Conservation (phyloP, 2,888 invertebrate species). For the Lobophora halterata region DNA sequence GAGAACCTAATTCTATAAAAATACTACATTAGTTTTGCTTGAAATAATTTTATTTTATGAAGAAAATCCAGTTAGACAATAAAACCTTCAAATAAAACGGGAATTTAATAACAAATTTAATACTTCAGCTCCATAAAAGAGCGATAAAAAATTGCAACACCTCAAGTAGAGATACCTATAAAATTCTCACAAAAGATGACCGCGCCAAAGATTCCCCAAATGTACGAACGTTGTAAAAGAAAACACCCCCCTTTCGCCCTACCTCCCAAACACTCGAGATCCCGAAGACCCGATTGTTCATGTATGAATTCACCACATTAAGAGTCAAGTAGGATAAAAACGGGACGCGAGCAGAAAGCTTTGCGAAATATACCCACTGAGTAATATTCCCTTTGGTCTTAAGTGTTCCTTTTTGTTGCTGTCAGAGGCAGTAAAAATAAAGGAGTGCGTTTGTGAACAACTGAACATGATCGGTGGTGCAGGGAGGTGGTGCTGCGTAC, state of each 20-base stretch:
- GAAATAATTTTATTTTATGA: too few relatives aligned
- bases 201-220: constrained; percentile 40
- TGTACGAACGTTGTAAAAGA: constrained; percentile 60
- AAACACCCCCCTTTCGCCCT: constrained; percentile 43
- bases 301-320: constrained; percentile 88
- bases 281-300: constrained; percentile 79
- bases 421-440: constrained; percentile 31
- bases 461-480: too few relatives aligned
- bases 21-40: too few relatives aligned
- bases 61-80: too few relatives aligned
- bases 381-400: constrained; percentile 58
- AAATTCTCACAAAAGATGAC: constrained; percentile 31
- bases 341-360: constrained; percentile 70
- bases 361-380: constrained; percentile 66
- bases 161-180: constrained; percentile 23
- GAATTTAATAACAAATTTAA: too few relatives aligned
- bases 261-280: constrained; percentile 55
- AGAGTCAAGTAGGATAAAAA: constrained; percentile 83
- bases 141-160: constrained; percentile 21
- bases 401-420: constrained; percentile 33
- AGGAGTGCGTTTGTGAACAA: constrained; percentile 18
- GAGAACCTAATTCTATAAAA: too few relatives aligned
- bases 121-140: constrained; percentile 9
- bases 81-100: too few relatives aligned
- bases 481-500: too few relatives aligned